A percentile compares a stretch with the other conserved stretches of the same genome.
Evolutionary conservation across 2,113 vertebrate species (phyloP).

Genomic region (Eubucco bourcierii): DNA sequence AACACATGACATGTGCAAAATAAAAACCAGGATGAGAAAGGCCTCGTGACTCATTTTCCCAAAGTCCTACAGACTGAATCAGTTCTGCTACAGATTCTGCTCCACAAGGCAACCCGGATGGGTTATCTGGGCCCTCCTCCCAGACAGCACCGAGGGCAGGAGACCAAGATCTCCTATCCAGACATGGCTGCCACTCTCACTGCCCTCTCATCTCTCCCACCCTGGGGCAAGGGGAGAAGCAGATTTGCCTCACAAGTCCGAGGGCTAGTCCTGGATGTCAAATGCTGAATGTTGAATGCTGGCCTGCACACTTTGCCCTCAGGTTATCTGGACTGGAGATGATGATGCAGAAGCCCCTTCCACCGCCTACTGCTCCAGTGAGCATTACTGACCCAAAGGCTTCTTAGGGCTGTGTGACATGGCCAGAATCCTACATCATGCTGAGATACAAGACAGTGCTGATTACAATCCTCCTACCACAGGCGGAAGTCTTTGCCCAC

Average conservation of each 20-base stretch:
- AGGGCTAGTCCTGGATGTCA: no score
- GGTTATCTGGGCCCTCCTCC: background rate
- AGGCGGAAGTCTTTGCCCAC: background rate
- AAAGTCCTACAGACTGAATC: background rate
- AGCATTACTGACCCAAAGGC: background rate
- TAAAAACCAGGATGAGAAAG: background rate
- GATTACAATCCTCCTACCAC: background rate
- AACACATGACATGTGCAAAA: rapidly evolving
- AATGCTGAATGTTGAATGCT: background rate
- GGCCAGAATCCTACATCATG: background rate
- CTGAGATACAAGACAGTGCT: background rate
- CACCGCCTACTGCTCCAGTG: background rate
- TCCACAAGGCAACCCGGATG: background rate
- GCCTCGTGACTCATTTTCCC: background rate
- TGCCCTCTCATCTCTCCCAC: background rate
- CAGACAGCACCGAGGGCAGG: background rate
- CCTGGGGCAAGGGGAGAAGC: rapidly evolving
- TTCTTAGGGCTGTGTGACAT: background rate
- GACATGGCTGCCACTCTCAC: background rate
- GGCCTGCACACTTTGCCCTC: background rate
- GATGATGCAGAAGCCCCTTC: background rate
- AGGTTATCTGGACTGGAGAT: background rate
- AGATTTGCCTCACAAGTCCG: rapidly evolving
- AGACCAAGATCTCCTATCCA: rapidly evolving
- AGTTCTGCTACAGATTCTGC: background rate